Evolutionary conservation across 2,888 invertebrate species (phyloP).

Genomic region (Cataglyphis altisquamis): DNA sequence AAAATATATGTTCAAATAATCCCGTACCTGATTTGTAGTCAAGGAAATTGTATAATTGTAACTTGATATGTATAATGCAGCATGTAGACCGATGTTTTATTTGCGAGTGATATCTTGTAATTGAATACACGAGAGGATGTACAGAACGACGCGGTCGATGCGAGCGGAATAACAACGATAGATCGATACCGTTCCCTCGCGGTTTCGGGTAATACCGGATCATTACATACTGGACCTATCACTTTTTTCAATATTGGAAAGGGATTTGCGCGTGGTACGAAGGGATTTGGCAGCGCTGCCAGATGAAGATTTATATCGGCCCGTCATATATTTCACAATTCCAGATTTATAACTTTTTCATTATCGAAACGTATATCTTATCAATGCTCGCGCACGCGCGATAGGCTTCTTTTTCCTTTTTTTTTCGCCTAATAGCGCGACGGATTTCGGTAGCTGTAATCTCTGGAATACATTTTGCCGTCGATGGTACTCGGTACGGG

Average conservation of each 20-base stretch:
- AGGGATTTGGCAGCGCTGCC: conserved; percentile 71
- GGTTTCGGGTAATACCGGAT: conserved; percentile 68
- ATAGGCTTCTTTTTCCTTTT: conserved; percentile 21
- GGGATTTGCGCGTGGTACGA: conserved; percentile 73
- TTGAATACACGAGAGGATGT: conserved; percentile 39
- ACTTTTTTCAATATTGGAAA: conserved; percentile 76
- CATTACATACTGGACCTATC: conserved; percentile 73
- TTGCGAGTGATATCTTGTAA: conserved; percentile 47
- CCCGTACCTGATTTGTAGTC: neutral
- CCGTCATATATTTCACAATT: conserved; percentile 72
- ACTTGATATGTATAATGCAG: neutral
- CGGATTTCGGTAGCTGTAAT: conserved; percentile 51
- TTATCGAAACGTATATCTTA: conserved; percentile 71
- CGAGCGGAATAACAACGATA: conserved; percentile 52
- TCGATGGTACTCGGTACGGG: conserved; percentile 45
- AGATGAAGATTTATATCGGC: conserved; percentile 74
- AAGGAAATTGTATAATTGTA: neutral
- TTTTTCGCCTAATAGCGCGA: conserved; percentile 51
- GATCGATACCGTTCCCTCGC: conserved; percentile 63
- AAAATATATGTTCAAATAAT: neutral
- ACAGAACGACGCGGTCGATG: conserved; percentile 52
- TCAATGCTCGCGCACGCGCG: conserved; percentile 40
- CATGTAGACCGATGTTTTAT: conserved; percentile 3
- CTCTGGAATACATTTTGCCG: conserved; percentile 52
- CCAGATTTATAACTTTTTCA: conserved; percentile 76